These are phyloP conservation scores for Lasiurus cinereus DNA, from an alignment of 2,113 vertebrate species.

Conservation along the genomic window DNA sequence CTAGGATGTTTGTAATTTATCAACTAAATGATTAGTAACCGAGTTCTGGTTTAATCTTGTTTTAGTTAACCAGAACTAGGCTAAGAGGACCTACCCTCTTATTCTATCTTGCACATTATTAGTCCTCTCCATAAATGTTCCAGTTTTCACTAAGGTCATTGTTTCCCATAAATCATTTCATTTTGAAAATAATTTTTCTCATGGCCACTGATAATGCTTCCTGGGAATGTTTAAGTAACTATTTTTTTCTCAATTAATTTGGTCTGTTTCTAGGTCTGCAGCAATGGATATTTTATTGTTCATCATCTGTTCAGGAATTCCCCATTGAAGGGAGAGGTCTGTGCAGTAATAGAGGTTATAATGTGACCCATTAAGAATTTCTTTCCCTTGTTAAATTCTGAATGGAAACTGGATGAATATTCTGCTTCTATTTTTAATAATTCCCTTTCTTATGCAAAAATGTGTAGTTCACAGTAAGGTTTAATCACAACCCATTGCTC, in stretches of 20 bases:
- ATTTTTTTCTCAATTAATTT: constrained; percentile 70
- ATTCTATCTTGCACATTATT: background rate
- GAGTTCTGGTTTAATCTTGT: constrained; percentile 8
- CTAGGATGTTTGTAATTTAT: background rate
- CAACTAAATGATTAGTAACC: background rate
- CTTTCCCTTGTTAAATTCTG: constrained; percentile 57
- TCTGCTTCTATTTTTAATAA: constrained; percentile 62
- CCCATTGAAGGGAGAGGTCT: constrained; percentile 9
- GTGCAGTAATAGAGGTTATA: constrained; percentile 33
- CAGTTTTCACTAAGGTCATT: background rate
- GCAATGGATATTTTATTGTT: constrained; percentile 10
- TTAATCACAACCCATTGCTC: constrained; percentile 62
- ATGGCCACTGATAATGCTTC: background rate
- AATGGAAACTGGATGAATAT: constrained; percentile 58
- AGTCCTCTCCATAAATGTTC: background rate
- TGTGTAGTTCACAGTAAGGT: constrained; percentile 24
- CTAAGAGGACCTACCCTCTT: background rate
- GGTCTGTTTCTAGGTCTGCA: constrained; percentile 52
- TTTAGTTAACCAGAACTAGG: background rate
- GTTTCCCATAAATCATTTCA: constrained; percentile 56
- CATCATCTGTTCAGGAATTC: constrained; percentile 50
- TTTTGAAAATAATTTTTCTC: constrained; percentile 61
- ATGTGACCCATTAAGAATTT: constrained; percentile 62
- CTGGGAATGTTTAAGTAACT: constrained; percentile 41
- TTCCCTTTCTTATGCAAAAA: constrained; percentile 61